Evolutionary conservation across 2,797 vertebrate species (phyloP).

Genomic region (Craterocephalus amniculus): DNA sequence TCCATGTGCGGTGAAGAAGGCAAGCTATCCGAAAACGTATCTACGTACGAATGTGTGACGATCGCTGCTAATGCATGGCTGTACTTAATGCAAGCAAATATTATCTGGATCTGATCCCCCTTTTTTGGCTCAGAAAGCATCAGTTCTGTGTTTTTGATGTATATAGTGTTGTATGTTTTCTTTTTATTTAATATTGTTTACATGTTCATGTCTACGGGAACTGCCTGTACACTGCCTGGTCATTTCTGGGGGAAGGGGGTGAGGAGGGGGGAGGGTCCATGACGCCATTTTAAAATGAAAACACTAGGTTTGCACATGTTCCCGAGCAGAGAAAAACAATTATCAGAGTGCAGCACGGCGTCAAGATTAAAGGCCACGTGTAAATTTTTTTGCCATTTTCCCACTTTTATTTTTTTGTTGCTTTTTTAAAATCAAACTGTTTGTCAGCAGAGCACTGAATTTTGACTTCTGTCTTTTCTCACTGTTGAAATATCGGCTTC

Average conservation of each 20-base stretch:
- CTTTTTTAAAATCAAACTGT: slow-evolving; percentile 43
- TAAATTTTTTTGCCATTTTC: slow-evolving; percentile 23
- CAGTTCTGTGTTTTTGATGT: slow-evolving; percentile 32
- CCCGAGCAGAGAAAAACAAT: slow-evolving; percentile 41
- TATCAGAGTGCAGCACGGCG: slow-evolving; percentile 11
- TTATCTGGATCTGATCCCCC: slow-evolving; percentile 36
- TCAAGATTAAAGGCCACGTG: slow-evolving; percentile 21
- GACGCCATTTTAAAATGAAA: slow-evolving; percentile 36
- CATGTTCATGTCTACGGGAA: slow-evolving; percentile 3
- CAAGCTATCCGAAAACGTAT: slow-evolving; percentile 51
- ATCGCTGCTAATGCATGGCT: slow-evolving; percentile 80
- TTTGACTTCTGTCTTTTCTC: slow-evolving; percentile 54
- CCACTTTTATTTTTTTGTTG: slow-evolving; percentile 6
- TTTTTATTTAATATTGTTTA: slow-evolving; percentile 39
- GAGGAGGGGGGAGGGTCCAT: slow-evolving; percentile 20
- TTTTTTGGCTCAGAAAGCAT: slow-evolving; percentile 44
- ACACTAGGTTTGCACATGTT: slow-evolving; percentile 74
- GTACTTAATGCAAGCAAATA: slow-evolving; percentile 56
- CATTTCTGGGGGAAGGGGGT: slow-evolving; percentile 22
- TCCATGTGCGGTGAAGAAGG: slow-evolving; percentile 39
- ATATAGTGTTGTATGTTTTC: slow-evolving; percentile 19
- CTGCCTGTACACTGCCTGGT: slow-evolving; percentile 40
- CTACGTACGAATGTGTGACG: slow-evolving; percentile 61
- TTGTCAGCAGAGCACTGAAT: slow-evolving; percentile 72
- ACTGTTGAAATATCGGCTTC: slow-evolving; percentile 70